Evolutionary conservation across 2,888 invertebrate genomes (phyloP).

Genomic region (Drosophila bunnanda): DNA sequence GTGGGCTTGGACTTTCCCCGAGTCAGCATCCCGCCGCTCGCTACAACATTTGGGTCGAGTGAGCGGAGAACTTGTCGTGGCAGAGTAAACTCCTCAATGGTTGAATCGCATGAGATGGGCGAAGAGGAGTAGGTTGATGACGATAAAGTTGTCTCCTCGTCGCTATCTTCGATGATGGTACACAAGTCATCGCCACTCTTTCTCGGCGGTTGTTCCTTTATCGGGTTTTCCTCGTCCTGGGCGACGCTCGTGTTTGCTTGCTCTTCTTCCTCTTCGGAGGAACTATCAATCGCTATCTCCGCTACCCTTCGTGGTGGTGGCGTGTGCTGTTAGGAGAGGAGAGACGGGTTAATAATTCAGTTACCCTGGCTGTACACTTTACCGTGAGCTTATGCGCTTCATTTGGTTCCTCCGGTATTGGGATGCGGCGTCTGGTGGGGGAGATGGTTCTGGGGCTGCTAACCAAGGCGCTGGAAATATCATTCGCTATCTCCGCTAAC

Average conservation of each 20-base stretch:
- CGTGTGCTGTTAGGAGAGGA: not conserved
- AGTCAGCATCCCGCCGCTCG: too few relatives aligned
- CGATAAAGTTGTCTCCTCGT: not conserved
- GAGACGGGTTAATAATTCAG: not conserved
- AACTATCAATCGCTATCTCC: not conserved
- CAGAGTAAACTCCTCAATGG: not conserved
- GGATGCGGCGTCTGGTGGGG: not conserved
- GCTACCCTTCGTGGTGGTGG: constrained; percentile 1
- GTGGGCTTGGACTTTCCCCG: not conserved
- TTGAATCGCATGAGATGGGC: constrained; percentile 10
- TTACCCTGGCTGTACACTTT: not conserved
- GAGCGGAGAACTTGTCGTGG: not conserved
- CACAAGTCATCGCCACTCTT: not conserved
- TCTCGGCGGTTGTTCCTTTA: not conserved
- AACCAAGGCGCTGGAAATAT: not conserved
- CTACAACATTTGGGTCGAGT: not conserved
- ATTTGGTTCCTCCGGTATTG: not conserved
- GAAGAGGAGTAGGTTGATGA: not conserved
- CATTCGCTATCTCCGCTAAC: not conserved
- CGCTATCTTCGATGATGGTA: constrained; percentile 13
- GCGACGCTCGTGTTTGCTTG: not conserved
- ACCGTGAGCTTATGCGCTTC: not conserved
- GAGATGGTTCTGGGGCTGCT: not conserved
- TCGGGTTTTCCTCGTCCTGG: not conserved
- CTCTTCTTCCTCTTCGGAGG: not conserved